Evolutionary conservation across 2,888 invertebrate genomes (phyloP).

Genomic region (Ametastegia equiseti): DNA sequence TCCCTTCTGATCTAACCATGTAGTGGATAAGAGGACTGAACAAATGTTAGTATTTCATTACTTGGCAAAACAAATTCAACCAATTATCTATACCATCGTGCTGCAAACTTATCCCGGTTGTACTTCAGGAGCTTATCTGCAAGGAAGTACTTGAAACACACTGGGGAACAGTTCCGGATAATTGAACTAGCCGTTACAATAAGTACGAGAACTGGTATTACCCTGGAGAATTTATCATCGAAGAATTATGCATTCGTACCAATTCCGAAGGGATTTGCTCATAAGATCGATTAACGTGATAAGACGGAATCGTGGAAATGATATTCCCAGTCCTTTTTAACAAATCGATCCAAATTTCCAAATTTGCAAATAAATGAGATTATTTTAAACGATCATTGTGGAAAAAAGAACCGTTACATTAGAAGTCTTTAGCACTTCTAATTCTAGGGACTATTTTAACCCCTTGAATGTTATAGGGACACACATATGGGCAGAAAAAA

Average conservation of each 20-base stretch:
- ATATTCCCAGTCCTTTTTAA: no score
- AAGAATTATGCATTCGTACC: background rate
- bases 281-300: background rate
- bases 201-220: background rate
- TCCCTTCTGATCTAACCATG: background rate
- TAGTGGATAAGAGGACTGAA: background rate
- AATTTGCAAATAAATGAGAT: no score
- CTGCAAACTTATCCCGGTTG: background rate
- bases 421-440: no score
- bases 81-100: slow-evolving; percentile 10
- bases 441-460: no score
- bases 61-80: slow-evolving; percentile 11
- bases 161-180: background rate
- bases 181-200: background rate
- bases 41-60: slow-evolving; percentile 39
- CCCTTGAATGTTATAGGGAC: no score
- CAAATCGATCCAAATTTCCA: no score
- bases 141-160: background rate
- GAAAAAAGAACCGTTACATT: no score
- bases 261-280: background rate
- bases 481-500: no score
- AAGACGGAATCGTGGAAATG: background rate
- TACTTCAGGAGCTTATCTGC: background rate
- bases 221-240: background rate
- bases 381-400: no score